Percentiles rank a stretch among this genome's conserved stretches.
phyloP scores from a whole-genome alignment of 2,888 invertebrate species.

The Thelaira solivaga region DNA sequence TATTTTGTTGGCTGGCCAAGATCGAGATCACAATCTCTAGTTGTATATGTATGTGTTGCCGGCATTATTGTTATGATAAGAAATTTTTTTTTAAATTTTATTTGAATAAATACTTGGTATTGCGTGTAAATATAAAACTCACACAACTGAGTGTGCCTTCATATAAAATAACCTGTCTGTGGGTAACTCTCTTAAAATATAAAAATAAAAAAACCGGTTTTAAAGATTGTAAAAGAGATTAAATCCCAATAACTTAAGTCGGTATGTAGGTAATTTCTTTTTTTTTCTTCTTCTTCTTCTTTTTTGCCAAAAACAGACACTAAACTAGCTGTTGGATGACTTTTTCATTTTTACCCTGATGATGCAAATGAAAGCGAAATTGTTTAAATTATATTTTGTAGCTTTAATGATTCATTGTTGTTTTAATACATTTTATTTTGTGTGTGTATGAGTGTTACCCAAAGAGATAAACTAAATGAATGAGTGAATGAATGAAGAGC shows the following conservation, averaged over 20 bases:
- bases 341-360: constrained; percentile 10
- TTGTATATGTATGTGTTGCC: too few species aligned
- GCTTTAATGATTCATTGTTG: constrained; percentile 1
- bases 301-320: constrained; percentile 20
- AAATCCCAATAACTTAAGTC: not conserved
- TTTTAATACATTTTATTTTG: not conserved
- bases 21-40: not conserved
- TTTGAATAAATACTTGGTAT: not conserved
- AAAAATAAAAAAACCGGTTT: constrained; percentile 31
- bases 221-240: not conserved
- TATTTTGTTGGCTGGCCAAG: constrained; percentile 4
- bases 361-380: constrained; percentile 71
- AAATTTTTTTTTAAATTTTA: too few species aligned
- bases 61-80: not conserved
- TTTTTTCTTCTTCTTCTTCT: too few species aligned
- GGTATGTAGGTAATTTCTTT: constrained; percentile 32
- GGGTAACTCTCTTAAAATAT: too few species aligned
- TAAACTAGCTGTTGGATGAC: not conserved
- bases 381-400: constrained; percentile 25
- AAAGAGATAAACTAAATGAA: constrained; percentile 11
- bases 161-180: too few species aligned
- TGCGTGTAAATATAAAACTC: constrained; percentile 1
- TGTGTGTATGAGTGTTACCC: too few species aligned
- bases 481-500: not conserved
- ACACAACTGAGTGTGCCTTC: not conserved